Evolutionary conservation across 1,140 invertebrate genomes (phyloP), one percentile per base, ranked within the genome.

Genomic region (Cherax quadricarinatus): DNA sequence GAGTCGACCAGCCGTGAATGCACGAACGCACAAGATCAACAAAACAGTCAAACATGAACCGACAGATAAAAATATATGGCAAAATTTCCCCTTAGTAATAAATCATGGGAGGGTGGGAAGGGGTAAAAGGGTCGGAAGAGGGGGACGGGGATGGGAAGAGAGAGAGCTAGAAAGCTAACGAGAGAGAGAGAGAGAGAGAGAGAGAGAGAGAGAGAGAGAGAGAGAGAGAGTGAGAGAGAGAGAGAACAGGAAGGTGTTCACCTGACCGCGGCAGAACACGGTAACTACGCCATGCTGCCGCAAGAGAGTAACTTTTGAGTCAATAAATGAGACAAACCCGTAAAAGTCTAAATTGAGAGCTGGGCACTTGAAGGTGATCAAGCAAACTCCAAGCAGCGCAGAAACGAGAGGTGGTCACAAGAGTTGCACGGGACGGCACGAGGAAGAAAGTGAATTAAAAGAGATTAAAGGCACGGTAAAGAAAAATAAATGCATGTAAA

Each of bases 151-250:
- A 24, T 12, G 41, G 14, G n/a, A n/a, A 73, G 41, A 73, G 57
- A 57, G 30, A 73, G 1, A 49, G n/a, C 53, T 0, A 83, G n/a
- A 53, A 9, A n/a, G 84, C 3, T 30, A 87, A n/a, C 6, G 60
- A 70, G 49, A 86, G 6, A 49, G 60, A 48, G 30, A 73, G 21
- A 86, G 41, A 57, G 41, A 30, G 84, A 51, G 21, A 86, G 84
- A 24, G 30, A 86, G 24, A 48, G 84, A 18, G 57, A 62, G 53
- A 51, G 62, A 51, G 53, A 62, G 51, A 62, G n/a, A 62, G 83
- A 48, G 41, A 24, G 80, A 21, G 41, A 53, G 49, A 51, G 49
- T 2, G 60, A 62, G 48, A 21, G 66, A 73, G 41, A 10, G 16
- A 1, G 24, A 66, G 82, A 30, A 84, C 14, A 80, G 14, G 57